A percentile compares a stretch with the other conserved stretches of the same genome.
These are phyloP conservation scores for Protonemura montana DNA, from an alignment of 2,888 invertebrate species.

Conservation along the genomic window DNA sequence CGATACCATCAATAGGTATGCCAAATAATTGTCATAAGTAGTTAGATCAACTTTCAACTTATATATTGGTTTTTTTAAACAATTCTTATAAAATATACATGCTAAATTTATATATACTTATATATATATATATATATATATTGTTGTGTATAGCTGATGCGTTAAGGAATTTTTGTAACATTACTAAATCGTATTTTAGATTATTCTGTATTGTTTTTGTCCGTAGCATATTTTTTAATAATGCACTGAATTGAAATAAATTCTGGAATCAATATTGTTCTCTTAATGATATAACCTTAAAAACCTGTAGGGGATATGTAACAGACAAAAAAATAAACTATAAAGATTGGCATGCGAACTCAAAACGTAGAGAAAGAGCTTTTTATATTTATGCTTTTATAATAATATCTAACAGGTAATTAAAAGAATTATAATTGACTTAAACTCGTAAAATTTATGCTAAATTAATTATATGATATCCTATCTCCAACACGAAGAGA, in stretches of 20 bases:
- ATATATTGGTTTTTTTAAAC: constrained; percentile 16
- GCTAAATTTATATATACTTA: constrained; percentile 1
- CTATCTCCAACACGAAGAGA: neutral
- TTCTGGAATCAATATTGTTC: neutral
- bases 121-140: neutral
- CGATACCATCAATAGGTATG: neutral
- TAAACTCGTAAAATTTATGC: neutral
- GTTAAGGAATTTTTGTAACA: too few species aligned
- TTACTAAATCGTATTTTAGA: too few species aligned
- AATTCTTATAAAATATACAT: constrained; percentile 17
- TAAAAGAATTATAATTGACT: neutral
- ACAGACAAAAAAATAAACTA: neutral
- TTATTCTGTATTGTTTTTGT: neutral
- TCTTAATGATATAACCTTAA: neutral
- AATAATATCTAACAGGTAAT: neutral
- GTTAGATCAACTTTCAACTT: neutral
- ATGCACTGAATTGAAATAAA: neutral
- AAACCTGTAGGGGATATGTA: neutral
- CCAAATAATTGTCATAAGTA: neutral
- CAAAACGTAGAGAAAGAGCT: neutral
- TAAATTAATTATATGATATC: constrained; percentile 5
- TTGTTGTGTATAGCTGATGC: too few species aligned
- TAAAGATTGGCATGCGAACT: too few species aligned
- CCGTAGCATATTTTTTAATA: neutral
- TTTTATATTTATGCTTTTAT: neutral